Evolutionary conservation across 2,113 vertebrate species (phyloP), one percentile per base, ranked within the genome.

Genomic region (Arizona elegans): DNA sequence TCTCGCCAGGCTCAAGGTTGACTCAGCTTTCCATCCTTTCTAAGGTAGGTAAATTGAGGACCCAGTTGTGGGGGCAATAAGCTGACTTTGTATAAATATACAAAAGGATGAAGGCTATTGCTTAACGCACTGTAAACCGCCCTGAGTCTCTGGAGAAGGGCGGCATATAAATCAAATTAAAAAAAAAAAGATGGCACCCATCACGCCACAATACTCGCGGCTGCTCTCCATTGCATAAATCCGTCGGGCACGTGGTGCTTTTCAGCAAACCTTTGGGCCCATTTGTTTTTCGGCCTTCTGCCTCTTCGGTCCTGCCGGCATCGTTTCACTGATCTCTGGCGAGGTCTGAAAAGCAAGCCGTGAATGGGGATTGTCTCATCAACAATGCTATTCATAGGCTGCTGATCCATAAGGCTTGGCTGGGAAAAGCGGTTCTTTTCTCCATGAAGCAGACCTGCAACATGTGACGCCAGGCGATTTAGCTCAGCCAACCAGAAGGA

Each of bases 361-460:
- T 47, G 59, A n/a, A 52, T 8, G 53, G 38, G n/a, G 38, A 91
- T 17, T 1, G 53, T 58, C 33, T 56, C 81, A 87, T 89, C 1
- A 0, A 89, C 12, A 94, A 50, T 26, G 7, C 58, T n/a, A 2
- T 10, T 91, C 19, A 0, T 1, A 75, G 17, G 56, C 59, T 88
- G 93, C 70, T 62, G 86, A 1, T 86, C 50, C 0, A 0, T 75
- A 86, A 89, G 54, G 7, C 13, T 6, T 24, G 0, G 1, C 52
- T 62, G 43, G 47, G 15, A 26, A 47, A 0, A 0, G 56, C 21
- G 2, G 6, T 7, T 7, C 1, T 38, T n/a, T 85, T 50, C 13
- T 90, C 92, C 29, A 2, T 87, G 38, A 89, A 92, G 87, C 94
- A 92, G 29, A 92, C 81, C 93, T 55, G 90, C 92, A 0, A 47